These are phyloP conservation scores for Drosophila neotestacea DNA, from an alignment of 2,888 invertebrate genomes.

Conservation along the genomic window DNA sequence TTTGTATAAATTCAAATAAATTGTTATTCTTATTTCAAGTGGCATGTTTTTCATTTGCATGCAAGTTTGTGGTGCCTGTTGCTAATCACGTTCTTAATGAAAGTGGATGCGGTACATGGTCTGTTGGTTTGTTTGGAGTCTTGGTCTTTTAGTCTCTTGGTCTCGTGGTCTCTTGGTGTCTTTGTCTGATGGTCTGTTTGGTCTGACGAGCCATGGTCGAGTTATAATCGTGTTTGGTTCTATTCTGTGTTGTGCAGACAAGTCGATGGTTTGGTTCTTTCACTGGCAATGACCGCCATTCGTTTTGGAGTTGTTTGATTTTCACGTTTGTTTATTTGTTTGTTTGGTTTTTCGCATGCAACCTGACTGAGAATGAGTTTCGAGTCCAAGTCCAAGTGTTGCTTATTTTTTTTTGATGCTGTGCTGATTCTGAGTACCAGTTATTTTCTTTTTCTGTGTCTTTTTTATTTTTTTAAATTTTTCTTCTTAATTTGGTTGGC, in stretches of 20 bases:
- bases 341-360: conserved; percentile 63
- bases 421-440: conserved; percentile 62
- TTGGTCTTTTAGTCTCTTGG: neutral
- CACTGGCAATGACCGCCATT: conserved; percentile 80
- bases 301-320: conserved; percentile 62
- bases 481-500: conserved; percentile 15
- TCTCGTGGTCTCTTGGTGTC: neutral
- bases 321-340: conserved; percentile 69
- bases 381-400: conserved; percentile 15
- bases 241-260: conserved; percentile 31
- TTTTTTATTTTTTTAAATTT: neutral
- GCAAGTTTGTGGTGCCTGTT: conserved; percentile 52
- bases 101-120: conserved; percentile 66
- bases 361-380: conserved; percentile 27
- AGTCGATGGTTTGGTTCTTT: conserved; percentile 49
- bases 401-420: conserved; percentile 30
- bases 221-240: conserved; percentile 49
- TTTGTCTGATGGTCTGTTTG: neutral
- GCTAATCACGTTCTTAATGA: conserved; percentile 82
- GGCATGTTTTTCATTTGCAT: conserved; percentile 66
- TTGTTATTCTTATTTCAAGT: conserved; percentile 24
- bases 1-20: neutral
- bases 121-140: conserved; percentile 2
- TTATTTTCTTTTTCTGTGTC: conserved; percentile 24
- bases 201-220: conserved; percentile 21